Percentiles rank a stretch among this genome's conserved stretches.
Conservation (phyloP, 2,888 invertebrate genomes). For the Nymphalis polychloros region DNA sequence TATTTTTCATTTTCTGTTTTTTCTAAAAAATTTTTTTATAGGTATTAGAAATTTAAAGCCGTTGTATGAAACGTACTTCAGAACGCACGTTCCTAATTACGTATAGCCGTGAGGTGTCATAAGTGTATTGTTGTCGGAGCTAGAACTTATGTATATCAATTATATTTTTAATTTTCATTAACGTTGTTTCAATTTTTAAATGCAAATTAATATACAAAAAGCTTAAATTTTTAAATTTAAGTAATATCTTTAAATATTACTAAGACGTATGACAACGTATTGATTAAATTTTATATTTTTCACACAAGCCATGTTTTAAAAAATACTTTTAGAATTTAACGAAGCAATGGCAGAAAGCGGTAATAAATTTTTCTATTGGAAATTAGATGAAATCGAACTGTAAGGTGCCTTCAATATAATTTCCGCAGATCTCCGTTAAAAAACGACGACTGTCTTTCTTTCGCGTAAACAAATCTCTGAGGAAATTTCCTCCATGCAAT, state of each 20-base stretch:
- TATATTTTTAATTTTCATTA: not conserved
- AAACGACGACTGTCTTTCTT: conserved; percentile 56
- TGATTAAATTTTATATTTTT: not conserved
- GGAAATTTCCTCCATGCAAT: conserved; percentile 74
- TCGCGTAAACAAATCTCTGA: conserved; percentile 76
- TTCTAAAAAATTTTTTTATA: not conserved
- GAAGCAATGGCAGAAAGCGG: conserved; percentile 9
- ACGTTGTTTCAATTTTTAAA: not conserved
- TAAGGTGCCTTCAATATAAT: conserved; percentile 61
- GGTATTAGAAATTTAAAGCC: not conserved
- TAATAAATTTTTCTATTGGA: conserved; percentile 46
- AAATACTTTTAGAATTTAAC: not conserved
- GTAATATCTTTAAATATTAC: not conserved
- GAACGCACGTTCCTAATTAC: conserved; percentile 50
- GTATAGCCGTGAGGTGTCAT: conserved; percentile 44
- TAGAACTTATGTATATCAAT: not conserved
- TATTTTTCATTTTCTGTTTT: not conserved
- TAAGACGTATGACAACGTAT: not conserved
- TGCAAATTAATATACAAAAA: conserved; percentile 3
- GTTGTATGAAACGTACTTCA: not conserved
- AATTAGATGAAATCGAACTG: conserved; percentile 50
- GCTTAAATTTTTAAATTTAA: conserved; percentile 8
- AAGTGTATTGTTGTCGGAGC: conserved; percentile 41
- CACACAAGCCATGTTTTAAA: not conserved
- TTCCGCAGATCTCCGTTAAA: conserved; percentile 63